A percentile compares a stretch with the other conserved stretches of the same genome.
Conservation (phyloP, 2,797 vertebrate species). For the Gambelia wislizenii region DNA sequence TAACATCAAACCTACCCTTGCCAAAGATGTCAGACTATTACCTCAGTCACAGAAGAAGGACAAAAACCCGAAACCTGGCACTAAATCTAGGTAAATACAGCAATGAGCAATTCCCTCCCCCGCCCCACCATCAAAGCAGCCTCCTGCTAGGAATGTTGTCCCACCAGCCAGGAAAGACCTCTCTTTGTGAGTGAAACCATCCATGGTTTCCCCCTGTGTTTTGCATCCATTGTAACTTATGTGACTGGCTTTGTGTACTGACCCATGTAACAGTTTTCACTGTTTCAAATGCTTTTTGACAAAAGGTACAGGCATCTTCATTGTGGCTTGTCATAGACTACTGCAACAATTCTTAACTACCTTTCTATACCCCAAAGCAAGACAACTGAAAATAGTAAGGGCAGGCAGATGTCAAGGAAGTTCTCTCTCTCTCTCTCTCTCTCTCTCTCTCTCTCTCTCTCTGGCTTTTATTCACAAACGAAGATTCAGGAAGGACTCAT, state of each 20-base stretch:
- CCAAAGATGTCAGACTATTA: background rate
- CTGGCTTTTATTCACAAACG: too few relatives aligned
- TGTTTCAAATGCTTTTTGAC: background rate
- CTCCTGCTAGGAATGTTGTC: background rate
- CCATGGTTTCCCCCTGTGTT: background rate
- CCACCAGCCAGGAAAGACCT: background rate
- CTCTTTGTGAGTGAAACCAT: background rate
- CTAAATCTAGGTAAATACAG: background rate
- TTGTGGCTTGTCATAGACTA: background rate
- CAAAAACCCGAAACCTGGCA: background rate
- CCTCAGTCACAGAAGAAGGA: background rate
- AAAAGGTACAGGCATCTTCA: background rate
- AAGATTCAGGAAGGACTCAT: too few relatives aligned
- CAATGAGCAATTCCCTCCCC: background rate
- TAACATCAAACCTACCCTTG: background rate
- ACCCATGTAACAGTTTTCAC: background rate
- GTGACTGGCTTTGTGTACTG: background rate
- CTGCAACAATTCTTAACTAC: background rate
- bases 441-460: too few relatives aligned
- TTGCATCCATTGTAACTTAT: background rate
- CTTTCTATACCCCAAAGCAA: background rate
- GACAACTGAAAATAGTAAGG: background rate
- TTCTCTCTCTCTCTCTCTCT: too few relatives aligned
- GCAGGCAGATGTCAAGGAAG: too few relatives aligned
- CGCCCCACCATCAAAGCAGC: background rate